Evolutionary conservation across 1,140 invertebrate genomes (phyloP).

Genomic region (Oncopeltus fasciatus): DNA sequence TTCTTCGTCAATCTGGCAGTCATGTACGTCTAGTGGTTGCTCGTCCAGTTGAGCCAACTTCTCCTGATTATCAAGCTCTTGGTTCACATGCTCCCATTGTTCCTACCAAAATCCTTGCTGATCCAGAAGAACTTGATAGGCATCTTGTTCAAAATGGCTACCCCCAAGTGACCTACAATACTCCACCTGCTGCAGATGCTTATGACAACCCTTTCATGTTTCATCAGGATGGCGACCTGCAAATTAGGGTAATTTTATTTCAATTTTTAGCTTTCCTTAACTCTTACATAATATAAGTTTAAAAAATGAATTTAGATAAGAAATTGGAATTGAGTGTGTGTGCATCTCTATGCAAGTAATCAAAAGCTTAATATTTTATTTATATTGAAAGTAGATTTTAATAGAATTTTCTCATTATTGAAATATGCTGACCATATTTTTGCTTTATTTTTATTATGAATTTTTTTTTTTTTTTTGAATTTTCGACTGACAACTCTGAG

Average conservation of each 20-base stretch:
- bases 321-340: too few species aligned
- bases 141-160: constrained; percentile 70
- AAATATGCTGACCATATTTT: too few species aligned
- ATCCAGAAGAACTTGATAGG: constrained; percentile 70
- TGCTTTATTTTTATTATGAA: too few species aligned
- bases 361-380: too few species aligned
- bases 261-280: too few species aligned
- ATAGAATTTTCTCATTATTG: too few species aligned
- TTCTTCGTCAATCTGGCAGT: constrained; percentile 72
- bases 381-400: too few species aligned
- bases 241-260: constrained; percentile 4
- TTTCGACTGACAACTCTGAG: too few species aligned
- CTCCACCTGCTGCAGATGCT: constrained; percentile 23
- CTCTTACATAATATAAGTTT: too few species aligned
- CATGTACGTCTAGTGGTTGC: constrained; percentile 81
- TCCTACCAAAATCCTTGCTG: constrained; percentile 66
- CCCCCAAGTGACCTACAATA: constrained; percentile 36
- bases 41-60: constrained; percentile 60
- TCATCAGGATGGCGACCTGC: constrained; percentile 30
- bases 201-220: constrained; percentile 35
- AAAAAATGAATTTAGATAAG: too few species aligned
- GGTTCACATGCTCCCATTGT: constrained; percentile 64
- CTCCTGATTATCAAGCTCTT: constrained; percentile 48
- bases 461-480: too few species aligned
- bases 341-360: too few species aligned